Evolutionary conservation across 2,113 vertebrate genomes (phyloP).

Genomic region (Nyctibius bracteatus): DNA sequence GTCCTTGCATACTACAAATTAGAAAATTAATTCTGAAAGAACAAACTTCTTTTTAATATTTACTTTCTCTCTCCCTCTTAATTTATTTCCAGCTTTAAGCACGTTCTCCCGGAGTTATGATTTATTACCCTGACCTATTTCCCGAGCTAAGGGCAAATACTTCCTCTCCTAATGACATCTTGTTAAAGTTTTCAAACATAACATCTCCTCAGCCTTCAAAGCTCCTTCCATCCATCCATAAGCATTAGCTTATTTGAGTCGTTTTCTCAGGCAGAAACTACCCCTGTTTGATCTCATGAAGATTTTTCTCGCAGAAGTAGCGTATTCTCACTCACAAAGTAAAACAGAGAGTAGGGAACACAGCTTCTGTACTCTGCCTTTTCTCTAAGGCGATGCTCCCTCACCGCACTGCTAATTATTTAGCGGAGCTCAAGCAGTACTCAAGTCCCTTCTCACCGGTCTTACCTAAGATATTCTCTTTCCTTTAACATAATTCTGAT

Average conservation of each 20-base stretch:
- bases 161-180: conserved; percentile 20
- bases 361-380: not conserved
- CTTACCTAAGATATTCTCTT: not conserved
- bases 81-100: not conserved
- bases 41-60: not conserved
- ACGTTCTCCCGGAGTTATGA: not conserved
- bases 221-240: not conserved
- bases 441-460: not conserved
- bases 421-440: not conserved
- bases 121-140: not conserved
- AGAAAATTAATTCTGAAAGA: not conserved
- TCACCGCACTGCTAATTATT: fast-evolving
- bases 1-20: not conserved
- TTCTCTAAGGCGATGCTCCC: not conserved
- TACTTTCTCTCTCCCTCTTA: not conserved
- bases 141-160: not conserved
- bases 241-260: not conserved
- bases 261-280: not conserved
- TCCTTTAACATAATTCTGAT: not conserved
- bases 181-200: conserved; percentile 11
- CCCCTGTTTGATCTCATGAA: not conserved
- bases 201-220: not conserved
- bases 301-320: not conserved
- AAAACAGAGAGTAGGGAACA: not conserved
- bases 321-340: not conserved